Percentiles rank a stretch among this genome's conserved stretches.
phyloP scores from a whole-genome alignment of 2,888 invertebrate genomes.

The Empis stercorea region DNA sequence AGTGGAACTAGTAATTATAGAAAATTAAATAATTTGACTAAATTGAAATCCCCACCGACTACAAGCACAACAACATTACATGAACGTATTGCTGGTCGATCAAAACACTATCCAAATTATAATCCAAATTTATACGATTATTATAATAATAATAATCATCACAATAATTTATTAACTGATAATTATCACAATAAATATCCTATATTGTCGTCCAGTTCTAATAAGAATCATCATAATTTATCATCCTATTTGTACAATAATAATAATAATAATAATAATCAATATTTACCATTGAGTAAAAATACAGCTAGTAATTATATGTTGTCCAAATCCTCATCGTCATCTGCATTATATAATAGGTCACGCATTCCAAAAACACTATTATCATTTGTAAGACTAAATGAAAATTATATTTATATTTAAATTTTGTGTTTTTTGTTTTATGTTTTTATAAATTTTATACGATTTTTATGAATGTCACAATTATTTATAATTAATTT shows the following conservation, averaged over 20 bases:
- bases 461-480: no score
- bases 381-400: conserved; percentile 36
- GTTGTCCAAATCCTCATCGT: conserved; percentile 32
- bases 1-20: not conserved
- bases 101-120: not conserved
- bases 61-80: not conserved
- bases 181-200: conserved; percentile 11
- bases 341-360: conserved; percentile 41
- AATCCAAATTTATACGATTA: conserved; percentile 19
- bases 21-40: not conserved
- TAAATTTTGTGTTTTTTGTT: conserved; percentile 9
- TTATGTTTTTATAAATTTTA: conserved; percentile 6
- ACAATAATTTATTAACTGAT: conserved; percentile 33
- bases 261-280: conserved; percentile 11
- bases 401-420: conserved; percentile 1
- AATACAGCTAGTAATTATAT: conserved; percentile 19
- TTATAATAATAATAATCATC: conserved; percentile 21
- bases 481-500: no score
- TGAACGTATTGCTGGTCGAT: not conserved
- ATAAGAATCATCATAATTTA: conserved; percentile 3
- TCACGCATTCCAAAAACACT: conserved; percentile 38
- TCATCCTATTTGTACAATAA: conserved; percentile 22
- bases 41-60: not conserved
- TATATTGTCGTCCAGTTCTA: conserved; percentile 6
- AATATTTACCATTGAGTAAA: conserved; percentile 9